Percentiles rank a stretch among this genome's conserved stretches.
Evolutionary conservation across 2,797 vertebrate genomes (phyloP).

Genomic region (Hapalemur alaotrensis): DNA sequence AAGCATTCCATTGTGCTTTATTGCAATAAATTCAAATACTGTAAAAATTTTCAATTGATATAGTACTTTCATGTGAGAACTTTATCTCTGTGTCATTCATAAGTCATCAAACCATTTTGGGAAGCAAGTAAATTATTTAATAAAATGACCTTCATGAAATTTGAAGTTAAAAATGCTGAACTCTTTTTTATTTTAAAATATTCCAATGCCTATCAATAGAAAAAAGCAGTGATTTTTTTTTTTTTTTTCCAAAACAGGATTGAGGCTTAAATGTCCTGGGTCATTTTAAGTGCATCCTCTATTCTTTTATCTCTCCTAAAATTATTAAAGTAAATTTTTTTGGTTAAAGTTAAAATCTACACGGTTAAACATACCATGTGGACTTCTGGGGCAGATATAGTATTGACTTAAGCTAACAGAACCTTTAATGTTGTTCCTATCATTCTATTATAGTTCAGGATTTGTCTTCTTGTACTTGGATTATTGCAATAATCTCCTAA

Average conservation of each 20-base stretch:
- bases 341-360: constrained; percentile 79
- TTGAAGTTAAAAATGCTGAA: constrained; percentile 18
- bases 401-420: constrained; percentile 24
- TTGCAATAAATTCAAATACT: neutral
- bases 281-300: neutral
- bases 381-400: constrained; percentile 46
- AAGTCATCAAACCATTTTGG: neutral
- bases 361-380: constrained; percentile 72
- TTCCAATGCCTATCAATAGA: neutral
- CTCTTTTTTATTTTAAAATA: neutral
- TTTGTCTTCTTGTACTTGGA: neutral
- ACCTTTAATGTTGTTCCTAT: neutral
- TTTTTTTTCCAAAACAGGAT: constrained; percentile 4
- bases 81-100: neutral
- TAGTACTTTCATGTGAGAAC: neutral
- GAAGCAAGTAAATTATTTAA: neutral
- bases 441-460: neutral
- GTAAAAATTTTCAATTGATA: neutral
- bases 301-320: neutral
- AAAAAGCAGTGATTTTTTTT: neutral
- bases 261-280: neutral
- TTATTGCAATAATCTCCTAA: neutral
- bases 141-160: neutral
- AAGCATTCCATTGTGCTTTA: neutral
- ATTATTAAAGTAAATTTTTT: constrained; percentile 66